Base-by-base conservation (phyloP, 1,140 invertebrate genomes). In the Apis dorsata region DNA sequence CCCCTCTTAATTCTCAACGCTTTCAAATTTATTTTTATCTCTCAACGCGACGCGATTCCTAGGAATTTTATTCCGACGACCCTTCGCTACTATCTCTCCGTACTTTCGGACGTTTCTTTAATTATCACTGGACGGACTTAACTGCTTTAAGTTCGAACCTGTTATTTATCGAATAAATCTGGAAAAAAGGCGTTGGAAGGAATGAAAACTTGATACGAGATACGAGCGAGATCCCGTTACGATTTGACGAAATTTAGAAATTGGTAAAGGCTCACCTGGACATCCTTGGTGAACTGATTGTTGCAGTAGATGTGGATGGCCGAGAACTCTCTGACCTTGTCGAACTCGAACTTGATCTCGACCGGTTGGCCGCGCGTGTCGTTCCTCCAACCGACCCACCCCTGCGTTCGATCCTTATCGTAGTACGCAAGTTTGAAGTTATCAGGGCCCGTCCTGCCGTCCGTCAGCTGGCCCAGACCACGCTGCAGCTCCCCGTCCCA, bases 341-440 rank as follows among this genome's bases (percentile, higher is more conserved):
- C 97, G 93, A 99, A 99, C 93, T 98, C 96, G 93, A 98, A 98
- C 79, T 96, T 96, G 83, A 98, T 96, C 89, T 97, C 96, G 12
- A 97, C 94, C 0, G 96, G 95, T 83, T 95, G 95, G 13, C 95
- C 94, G 21, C 96, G 94, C 0, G 95, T 95, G 86, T 98, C 97
- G 93, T 98, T 98, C 84, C 96, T 95, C 98, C 98, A 99, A 2
- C 98, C 98, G n/a, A 99, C 96, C 98, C 98, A 99, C 44, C 97
- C 96, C 90, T 96, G 96, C 19, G 84, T 83, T 49, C 94, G 93
- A 94, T 93, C 94, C 63, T 96, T 95, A 70, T 94, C 94, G 79
- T 95, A 94, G 70, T 95, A 95, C 77, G 95, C 95, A 77, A 95
- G 93, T 91, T 97, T 96, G 92, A 97, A 97, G 92, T 97, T 96